Evolutionary conservation across 2,797 vertebrate species (phyloP).

Genomic region (Hydrophis major): DNA sequence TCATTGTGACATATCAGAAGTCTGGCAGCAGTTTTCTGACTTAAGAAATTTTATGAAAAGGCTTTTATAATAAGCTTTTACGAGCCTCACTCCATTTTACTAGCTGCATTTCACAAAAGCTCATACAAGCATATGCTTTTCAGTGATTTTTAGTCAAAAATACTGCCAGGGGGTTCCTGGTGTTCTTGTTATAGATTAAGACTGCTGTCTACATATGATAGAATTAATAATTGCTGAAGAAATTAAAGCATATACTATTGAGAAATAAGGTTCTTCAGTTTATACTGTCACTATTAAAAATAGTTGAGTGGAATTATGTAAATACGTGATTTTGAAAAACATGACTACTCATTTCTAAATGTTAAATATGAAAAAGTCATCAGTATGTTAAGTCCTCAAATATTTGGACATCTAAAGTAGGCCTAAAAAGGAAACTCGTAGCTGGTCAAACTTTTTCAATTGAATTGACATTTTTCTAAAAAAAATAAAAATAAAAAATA

Average conservation of each 20-base stretch:
- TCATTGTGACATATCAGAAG: background rate
- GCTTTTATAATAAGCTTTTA: background rate
- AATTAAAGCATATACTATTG: background rate
- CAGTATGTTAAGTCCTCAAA: constrained; percentile 49
- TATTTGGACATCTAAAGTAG: constrained; percentile 53
- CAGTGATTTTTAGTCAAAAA: background rate
- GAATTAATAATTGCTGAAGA: background rate
- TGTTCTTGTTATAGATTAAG: background rate
- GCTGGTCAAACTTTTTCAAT: constrained; percentile 52
- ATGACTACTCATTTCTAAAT: constrained; percentile 38
- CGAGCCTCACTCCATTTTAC: background rate
- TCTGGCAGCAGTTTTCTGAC: background rate
- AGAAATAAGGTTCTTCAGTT: background rate
- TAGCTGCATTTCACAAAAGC: background rate
- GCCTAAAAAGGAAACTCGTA: constrained; percentile 62
- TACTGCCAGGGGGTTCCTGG: background rate
- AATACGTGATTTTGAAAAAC: constrained; percentile 45
- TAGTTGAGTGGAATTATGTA: constrained; percentile 37
- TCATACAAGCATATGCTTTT: background rate
- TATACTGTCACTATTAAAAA: constrained; percentile 29
- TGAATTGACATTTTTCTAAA: constrained; percentile 59
- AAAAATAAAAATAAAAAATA: constrained; percentile 2
- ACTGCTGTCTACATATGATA: background rate
- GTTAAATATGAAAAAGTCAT: constrained; percentile 33
- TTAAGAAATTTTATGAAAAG: background rate